Evolutionary conservation across 2,113 vertebrate species (phyloP), one percentile per base, ranked within the genome.

Genomic region (Daubentonia madagascariensis): DNA sequence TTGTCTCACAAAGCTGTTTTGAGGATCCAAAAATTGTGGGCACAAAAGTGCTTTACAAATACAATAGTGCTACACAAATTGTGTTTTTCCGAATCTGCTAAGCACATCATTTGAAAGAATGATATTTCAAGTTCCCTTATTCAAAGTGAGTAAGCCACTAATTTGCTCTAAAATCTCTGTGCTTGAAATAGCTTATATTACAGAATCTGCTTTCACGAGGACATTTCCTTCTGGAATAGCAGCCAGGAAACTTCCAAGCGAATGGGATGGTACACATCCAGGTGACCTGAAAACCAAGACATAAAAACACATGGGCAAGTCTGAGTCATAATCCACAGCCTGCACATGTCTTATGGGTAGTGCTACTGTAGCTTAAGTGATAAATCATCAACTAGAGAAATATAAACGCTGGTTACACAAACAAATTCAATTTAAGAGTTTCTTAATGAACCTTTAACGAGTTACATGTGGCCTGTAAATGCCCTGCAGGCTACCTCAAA

Each of bases 341-440:
- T 96, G 61, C 61, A 61, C 23, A 1, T 1, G 14, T 73, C 85
- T 70, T 61, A 14, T 2, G 0, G 61, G 43, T 28, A 87, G 45
- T 8, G 96, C 97, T 98, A 97, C 98, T 54, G 95, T 78, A 85
- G 90, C 87, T 91, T 85, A 28, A 67, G 93, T 87, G 89, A 97
- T 97, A 97, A 96, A 98, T 97, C 97, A 97, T 96, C 96, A 92
- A 22, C 96, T 85, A 6, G 79, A 96, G 96, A 91, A 97, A 97
- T 95, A 96, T 90, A 98, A 97, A 97, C 96, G 90, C 89, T 72
- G 52, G 65, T 52, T 96, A 85, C 84, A 92, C 94, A 97, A 97
- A 95, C 97, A 96, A 91, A 95, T 96, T 95, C 95, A 79, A 96
- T 96, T 95, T 96, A 86, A 92, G 92, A 76, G 92, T 45, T 70